phyloP scores from a whole-genome alignment of 2,113 vertebrate genomes.

The Cynopterus brachyotis region DNA sequence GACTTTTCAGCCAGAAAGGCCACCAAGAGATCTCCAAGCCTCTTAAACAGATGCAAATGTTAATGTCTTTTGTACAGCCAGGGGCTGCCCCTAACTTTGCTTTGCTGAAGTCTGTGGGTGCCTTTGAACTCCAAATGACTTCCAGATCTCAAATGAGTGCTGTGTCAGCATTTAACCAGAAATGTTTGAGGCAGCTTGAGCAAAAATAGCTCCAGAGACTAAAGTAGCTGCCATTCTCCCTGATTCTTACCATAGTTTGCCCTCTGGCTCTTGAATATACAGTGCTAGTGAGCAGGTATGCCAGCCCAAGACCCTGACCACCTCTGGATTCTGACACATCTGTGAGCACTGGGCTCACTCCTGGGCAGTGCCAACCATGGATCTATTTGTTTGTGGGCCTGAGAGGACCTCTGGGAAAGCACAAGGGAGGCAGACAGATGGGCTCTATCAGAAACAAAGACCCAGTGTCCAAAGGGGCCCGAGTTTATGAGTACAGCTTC shows the following conservation, averaged over 20 bases:
- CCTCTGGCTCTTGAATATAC: not conserved
- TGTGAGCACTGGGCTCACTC: not conserved
- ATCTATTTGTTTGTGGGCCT: not conserved
- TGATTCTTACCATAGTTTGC: not conserved
- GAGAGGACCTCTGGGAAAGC: not conserved
- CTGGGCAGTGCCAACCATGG: not conserved
- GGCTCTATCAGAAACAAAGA: conserved; percentile 24
- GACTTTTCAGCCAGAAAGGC: not conserved
- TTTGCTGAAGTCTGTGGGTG: not conserved
- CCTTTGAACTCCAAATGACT: conserved; percentile 60
- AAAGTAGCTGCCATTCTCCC: not conserved
- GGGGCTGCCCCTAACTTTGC: not conserved
- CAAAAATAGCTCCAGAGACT: not conserved
- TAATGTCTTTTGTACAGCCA: not conserved
- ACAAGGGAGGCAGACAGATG: not conserved
- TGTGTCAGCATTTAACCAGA: not conserved
- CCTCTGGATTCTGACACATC: not conserved
- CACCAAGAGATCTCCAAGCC: not conserved
- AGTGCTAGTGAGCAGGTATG: not conserved
- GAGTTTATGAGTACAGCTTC: not conserved
- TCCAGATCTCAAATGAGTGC: conserved; percentile 45
- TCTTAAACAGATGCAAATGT: not conserved
- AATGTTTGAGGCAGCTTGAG: not conserved
- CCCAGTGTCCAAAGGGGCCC: not conserved
- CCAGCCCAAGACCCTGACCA: not conserved